phyloP scores from a whole-genome alignment of 2,797 vertebrate species.

The Gephyroberyx darwinii region DNA sequence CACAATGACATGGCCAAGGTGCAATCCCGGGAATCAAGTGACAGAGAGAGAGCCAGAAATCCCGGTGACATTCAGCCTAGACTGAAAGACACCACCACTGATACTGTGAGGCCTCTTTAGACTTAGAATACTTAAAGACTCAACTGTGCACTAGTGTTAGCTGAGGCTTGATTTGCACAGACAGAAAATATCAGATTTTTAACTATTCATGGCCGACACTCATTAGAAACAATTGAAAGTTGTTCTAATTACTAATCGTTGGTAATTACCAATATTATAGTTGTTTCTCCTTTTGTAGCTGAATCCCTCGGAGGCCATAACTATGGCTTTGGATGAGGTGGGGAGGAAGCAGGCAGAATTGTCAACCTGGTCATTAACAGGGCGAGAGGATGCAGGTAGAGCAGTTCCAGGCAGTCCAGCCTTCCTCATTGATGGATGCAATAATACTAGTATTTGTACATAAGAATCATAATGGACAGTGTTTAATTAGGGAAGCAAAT shows the following conservation, averaged over 20 bases:
- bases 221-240: no score
- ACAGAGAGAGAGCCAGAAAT: slow-evolving; percentile 19
- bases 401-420: background rate
- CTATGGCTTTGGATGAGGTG: slow-evolving; percentile 71
- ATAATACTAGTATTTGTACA: background rate
- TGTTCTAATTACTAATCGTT: background rate
- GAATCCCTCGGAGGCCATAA: slow-evolving; percentile 60
- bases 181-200: slow-evolving; percentile 6
- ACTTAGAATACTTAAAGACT: slow-evolving; percentile 2
- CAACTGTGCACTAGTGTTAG: background rate
- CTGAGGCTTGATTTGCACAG: background rate
- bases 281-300: slow-evolving; percentile 19
- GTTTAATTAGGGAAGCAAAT: background rate
- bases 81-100: slow-evolving; percentile 11
- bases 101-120: slow-evolving; percentile 39
- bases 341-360: slow-evolving; percentile 80
- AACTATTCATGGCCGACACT: background rate
- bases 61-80: slow-evolving; percentile 37
- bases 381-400: slow-evolving; percentile 80
- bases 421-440: background rate
- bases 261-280: background rate
- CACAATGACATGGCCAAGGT: background rate
- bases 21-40: slow-evolving; percentile 21
- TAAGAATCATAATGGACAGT: no score
- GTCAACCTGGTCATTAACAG: slow-evolving; percentile 73